phyloP scores from a whole-genome alignment of 2,113 vertebrate species.

The Semicossyphus pulcher region DNA sequence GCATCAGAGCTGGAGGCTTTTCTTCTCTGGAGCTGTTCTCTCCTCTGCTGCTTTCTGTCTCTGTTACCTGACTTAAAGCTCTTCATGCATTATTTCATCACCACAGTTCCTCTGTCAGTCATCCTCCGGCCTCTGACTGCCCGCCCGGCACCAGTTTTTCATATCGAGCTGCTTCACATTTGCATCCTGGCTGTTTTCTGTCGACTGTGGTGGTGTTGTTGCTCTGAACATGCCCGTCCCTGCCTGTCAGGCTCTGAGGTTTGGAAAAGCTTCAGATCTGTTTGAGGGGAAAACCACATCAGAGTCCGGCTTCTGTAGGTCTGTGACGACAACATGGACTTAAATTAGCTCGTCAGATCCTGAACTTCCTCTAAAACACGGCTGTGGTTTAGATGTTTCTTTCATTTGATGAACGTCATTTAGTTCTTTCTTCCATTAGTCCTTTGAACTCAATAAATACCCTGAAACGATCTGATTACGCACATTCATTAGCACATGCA shows the following conservation, averaged over 20 bases:
- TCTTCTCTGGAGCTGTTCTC: too few relatives aligned
- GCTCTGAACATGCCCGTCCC: neutral
- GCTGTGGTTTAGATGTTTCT: neutral
- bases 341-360: neutral
- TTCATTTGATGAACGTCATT: neutral
- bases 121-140: neutral
- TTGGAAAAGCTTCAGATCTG: neutral
- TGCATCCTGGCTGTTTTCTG: neutral
- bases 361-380: neutral
- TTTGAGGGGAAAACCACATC: constrained; percentile 8
- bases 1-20: neutral
- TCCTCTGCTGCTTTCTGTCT: neutral
- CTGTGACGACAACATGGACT: neutral
- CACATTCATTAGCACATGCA: neutral
- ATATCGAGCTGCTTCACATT: neutral
- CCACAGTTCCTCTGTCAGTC: neutral
- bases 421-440: neutral
- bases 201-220: neutral
- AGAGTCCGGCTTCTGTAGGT: neutral
- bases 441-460: neutral
- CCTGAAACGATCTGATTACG: too few relatives aligned
- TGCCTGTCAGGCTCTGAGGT: neutral
- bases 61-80: neutral
- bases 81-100: too few relatives aligned
- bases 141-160: neutral